A percentile compares a stretch with the other conserved stretches of the same genome.
phyloP scores from a whole-genome alignment of 2,797 vertebrate genomes.

The Halcyon leucocephala region DNA sequence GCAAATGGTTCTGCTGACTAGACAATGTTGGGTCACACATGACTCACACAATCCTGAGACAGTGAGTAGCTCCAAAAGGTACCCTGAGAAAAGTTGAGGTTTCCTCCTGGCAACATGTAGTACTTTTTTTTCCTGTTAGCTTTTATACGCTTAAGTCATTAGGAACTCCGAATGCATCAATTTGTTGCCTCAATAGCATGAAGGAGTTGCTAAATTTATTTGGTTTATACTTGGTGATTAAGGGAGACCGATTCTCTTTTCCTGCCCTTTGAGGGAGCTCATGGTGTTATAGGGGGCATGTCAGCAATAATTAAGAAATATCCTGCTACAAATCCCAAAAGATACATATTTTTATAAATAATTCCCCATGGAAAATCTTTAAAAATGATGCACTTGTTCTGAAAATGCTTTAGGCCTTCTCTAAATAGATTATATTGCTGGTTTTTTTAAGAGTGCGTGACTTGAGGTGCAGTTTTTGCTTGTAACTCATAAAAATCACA shows the following conservation, averaged over 20 bases:
- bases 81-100: background rate
- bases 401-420: constrained; percentile 63
- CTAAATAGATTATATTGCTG: constrained; percentile 67
- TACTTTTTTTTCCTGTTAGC: background rate
- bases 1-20: background rate
- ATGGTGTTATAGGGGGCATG: constrained; percentile 64
- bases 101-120: background rate
- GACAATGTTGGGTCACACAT: background rate
- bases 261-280: constrained; percentile 70
- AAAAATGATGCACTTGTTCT: constrained; percentile 62
- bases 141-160: constrained; percentile 34
- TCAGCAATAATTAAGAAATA: constrained; percentile 75
- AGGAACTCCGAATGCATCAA: constrained; percentile 43
- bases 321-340: constrained; percentile 61
- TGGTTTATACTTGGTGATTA: constrained; percentile 63
- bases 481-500: constrained; percentile 48
- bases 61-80: background rate
- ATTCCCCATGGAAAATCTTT: constrained; percentile 60
- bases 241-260: constrained; percentile 66
- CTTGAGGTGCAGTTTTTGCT: constrained; percentile 63
- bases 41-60: background rate
- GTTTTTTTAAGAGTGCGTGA: constrained; percentile 48
- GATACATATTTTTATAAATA: constrained; percentile 67
- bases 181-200: constrained; percentile 53
- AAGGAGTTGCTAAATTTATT: constrained; percentile 68